Evolutionary conservation across 2,797 vertebrate species (phyloP).

Genomic region (Notolabrus celidotus): DNA sequence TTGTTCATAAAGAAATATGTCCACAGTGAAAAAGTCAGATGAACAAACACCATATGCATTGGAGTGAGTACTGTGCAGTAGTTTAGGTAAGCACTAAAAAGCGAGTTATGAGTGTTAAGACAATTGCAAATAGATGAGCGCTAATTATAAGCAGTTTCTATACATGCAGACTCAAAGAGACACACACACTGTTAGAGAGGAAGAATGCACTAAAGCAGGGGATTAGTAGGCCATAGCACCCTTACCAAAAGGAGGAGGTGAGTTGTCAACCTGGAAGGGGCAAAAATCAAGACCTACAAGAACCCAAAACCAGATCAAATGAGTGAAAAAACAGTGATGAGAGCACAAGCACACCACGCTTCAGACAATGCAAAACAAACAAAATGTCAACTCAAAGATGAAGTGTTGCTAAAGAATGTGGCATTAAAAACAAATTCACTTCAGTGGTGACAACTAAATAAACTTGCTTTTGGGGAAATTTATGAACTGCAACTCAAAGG

Average conservation of each 20-base stretch:
- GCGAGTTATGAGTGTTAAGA: constrained; percentile 64
- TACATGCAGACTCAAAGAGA: constrained; percentile 67
- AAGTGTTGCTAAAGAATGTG: constrained; percentile 73
- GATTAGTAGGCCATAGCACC: constrained; percentile 88
- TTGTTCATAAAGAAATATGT: constrained; percentile 6
- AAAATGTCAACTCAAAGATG: constrained; percentile 70
- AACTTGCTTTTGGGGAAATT: constrained; percentile 52
- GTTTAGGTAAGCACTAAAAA: constrained; percentile 65
- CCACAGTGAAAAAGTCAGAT: constrained; percentile 36
- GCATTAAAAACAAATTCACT: constrained; percentile 38
- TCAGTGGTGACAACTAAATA: constrained; percentile 54
- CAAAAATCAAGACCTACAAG: constrained; percentile 99
- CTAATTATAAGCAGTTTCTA: constrained; percentile 59
- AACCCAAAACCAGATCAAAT: constrained; percentile 99
- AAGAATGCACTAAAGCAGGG: constrained; percentile 84
- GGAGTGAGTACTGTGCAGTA: constrained; percentile 50
- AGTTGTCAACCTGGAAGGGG: constrained; percentile 99
- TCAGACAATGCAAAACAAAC: constrained; percentile 75
- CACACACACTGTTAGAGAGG: constrained; percentile 67
- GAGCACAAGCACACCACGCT: constrained; percentile 77
- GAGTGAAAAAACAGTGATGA: constrained; percentile 90
- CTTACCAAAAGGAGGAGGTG: constrained; percentile 99
- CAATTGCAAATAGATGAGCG: constrained; percentile 56
- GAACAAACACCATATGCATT: constrained; percentile 46
- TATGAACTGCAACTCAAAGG: constrained; percentile 33